Conservation (phyloP, 2,888 invertebrate species). For the Junonia oenone region DNA sequence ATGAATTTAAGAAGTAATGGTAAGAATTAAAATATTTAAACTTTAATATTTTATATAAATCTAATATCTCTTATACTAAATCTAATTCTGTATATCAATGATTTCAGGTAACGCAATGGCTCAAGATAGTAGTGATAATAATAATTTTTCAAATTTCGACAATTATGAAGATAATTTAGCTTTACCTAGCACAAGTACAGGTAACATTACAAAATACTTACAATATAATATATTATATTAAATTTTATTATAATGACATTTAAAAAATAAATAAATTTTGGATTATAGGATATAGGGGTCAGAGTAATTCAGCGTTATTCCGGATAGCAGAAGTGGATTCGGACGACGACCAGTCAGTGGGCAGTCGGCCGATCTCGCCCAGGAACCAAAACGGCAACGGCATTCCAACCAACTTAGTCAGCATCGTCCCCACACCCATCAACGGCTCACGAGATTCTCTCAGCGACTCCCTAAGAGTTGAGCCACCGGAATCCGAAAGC, state of each 20-base stretch:
- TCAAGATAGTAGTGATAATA: slow-evolving; percentile 57
- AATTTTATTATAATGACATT: not conserved
- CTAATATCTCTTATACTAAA: not conserved
- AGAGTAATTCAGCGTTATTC: slow-evolving; percentile 62
- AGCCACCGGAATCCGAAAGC: slow-evolving; percentile 45
- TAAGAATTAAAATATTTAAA: slow-evolving; percentile 30
- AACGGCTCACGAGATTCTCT: slow-evolving; percentile 76
- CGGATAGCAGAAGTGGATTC: slow-evolving; percentile 81
- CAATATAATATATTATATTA: no score
- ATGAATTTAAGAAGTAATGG: slow-evolving; percentile 61
- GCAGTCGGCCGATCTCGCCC: slow-evolving; percentile 63
- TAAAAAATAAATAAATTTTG: not conserved
- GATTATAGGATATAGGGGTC: slow-evolving; percentile 63
- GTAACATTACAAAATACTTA: slow-evolving; percentile 40
- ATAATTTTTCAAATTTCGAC: slow-evolving; percentile 47
- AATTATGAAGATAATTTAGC: slow-evolving; percentile 72
- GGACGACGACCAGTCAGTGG: slow-evolving; percentile 79
- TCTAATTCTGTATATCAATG: not conserved
- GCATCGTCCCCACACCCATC: slow-evolving; percentile 80
- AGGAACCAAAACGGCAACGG: slow-evolving; percentile 43
- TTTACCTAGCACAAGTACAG: slow-evolving; percentile 84
- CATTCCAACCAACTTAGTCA: slow-evolving; percentile 67
- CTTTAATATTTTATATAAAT: not conserved
- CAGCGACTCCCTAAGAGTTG: slow-evolving; percentile 55
- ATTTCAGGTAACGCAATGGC: slow-evolving; percentile 42